Evolutionary conservation across 2,888 invertebrate species (phyloP).

Genomic region (Thecocarcelia acutangulata): DNA sequence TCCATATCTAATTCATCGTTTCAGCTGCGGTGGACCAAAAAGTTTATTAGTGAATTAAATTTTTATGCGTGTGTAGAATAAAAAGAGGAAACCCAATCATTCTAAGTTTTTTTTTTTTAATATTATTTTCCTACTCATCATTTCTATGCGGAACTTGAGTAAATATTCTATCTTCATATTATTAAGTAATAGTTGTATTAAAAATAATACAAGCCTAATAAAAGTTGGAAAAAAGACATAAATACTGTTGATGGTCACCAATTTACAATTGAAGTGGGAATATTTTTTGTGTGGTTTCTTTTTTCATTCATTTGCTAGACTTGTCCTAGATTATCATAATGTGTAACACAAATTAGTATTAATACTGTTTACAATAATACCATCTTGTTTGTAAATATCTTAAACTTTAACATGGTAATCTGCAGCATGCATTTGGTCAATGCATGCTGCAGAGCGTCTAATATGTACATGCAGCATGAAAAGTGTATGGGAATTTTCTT

Average conservation of each 20-base stretch:
- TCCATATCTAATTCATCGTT: conserved; percentile 1
- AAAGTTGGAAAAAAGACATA: conserved; percentile 23
- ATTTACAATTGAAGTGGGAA: conserved; percentile 67
- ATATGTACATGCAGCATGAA: background rate
- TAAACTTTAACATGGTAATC: conserved; percentile 32
- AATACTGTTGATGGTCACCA: conserved; percentile 41
- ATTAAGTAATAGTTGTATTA: conserved; percentile 58
- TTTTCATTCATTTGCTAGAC: background rate
- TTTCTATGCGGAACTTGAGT: conserved; percentile 63
- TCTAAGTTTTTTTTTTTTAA: conserved; percentile 36
- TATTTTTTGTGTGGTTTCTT: conserved; percentile 33
- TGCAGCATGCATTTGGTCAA: conserved; percentile 20
- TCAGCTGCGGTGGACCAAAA: conserved; percentile 7
- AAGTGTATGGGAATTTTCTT: conserved; percentile 62
- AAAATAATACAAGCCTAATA: conserved; percentile 38
- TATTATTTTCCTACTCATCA: conserved; percentile 44
- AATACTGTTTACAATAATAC: conserved; percentile 34
- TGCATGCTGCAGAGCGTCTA: conserved; percentile 41
- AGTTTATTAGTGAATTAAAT: conserved; percentile 4
- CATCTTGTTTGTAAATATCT: conserved; percentile 60
- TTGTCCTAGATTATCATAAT: conserved; percentile 46
- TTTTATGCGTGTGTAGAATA: conserved; percentile 21
- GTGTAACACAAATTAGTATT: conserved; percentile 61
- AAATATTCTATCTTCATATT: conserved; percentile 41
- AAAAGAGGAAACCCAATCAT: conserved; percentile 26